Evolutionary conservation across 2,888 invertebrate species (phyloP), one percentile per base, ranked within the genome.

Genomic region (Sussaba pulchella): DNA sequence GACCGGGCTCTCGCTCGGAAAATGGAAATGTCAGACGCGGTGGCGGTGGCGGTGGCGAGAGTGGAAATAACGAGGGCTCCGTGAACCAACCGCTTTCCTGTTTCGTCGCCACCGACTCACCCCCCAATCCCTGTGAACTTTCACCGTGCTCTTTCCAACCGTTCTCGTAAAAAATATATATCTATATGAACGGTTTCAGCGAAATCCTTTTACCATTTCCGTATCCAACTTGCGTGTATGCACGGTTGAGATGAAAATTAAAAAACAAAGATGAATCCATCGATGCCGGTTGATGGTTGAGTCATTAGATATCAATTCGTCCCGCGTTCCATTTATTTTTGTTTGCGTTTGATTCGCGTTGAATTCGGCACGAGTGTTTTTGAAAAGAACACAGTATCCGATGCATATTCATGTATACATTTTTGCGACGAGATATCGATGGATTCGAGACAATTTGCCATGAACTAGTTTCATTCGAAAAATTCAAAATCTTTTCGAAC

Each of bases 11-110:
- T 63, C 78, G 82, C 54, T 71, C 71, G 81, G 82, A 81, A 85
- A 86, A 85, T 85, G 84, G 84, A 87, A 87, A 87, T 86, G 85
- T 86, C 86, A 86, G 84, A 81, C 83, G 77, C 78, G 81, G 73
- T 78, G 76, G n/a, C 54, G 26, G 54, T n/a, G 26, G n/a, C 31
- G 26, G 8, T 6, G 17, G 54, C 31, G 54, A 26, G 24, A 26
- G 74, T 85, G 79, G 80, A 86, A 85, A 84, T 85, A 86, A 85
- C 83, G 82, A 85, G 85, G 82, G 75, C 52, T 82, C 66, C 78
- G 80, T 76, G 80, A 76, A 74, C 67, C 57, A 43, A 71, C 61
- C 61, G 36, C 57, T 26, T 6, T 1, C 54, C 47, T 17, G 59
- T 78, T 70, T 31, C 67, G 52, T 71, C 67, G 54, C 52, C 57